Evolutionary conservation across 2,888 invertebrate genomes (phyloP).

Genomic region (Eupithecia dodoneata): DNA sequence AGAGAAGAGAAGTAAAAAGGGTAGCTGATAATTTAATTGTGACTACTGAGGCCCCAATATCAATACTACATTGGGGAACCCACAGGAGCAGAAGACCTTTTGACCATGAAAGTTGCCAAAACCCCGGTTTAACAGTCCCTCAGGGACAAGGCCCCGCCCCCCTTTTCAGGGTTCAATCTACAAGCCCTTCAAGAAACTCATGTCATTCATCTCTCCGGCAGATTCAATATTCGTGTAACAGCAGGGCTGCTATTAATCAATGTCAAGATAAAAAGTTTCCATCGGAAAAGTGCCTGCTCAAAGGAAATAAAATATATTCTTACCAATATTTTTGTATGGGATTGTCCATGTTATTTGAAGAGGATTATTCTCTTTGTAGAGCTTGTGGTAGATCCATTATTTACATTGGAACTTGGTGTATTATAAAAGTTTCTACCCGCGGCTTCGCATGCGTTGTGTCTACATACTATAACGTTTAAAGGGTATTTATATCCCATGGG

Average conservation of each 20-base stretch:
- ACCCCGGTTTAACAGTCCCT: neutral
- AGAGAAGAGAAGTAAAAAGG: too few species aligned
- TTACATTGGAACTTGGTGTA: neutral
- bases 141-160: neutral
- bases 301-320: constrained; percentile 34
- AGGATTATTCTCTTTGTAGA: constrained; percentile 3
- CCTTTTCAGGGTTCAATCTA: neutral
- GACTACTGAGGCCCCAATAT: too few species aligned
- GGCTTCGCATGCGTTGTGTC: too few species aligned
- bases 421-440: neutral
- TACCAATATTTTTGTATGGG: constrained; percentile 16
- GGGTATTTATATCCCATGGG: too few species aligned
- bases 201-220: constrained; percentile 9
- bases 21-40: too few species aligned
- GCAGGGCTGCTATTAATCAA: constrained; percentile 36
- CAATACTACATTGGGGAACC: neutral
- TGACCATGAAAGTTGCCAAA: neutral
- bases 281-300: constrained; percentile 30
- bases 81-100: neutral
- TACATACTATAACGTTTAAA: too few species aligned
- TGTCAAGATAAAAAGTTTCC: constrained; percentile 34
- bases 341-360: neutral
- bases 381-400: neutral
- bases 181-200: neutral
- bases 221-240: constrained; percentile 34